These are phyloP conservation scores for Pachyrhynchus sulphureomaculatus DNA, from an alignment of 1,140 invertebrate species.

Conservation along the genomic window DNA sequence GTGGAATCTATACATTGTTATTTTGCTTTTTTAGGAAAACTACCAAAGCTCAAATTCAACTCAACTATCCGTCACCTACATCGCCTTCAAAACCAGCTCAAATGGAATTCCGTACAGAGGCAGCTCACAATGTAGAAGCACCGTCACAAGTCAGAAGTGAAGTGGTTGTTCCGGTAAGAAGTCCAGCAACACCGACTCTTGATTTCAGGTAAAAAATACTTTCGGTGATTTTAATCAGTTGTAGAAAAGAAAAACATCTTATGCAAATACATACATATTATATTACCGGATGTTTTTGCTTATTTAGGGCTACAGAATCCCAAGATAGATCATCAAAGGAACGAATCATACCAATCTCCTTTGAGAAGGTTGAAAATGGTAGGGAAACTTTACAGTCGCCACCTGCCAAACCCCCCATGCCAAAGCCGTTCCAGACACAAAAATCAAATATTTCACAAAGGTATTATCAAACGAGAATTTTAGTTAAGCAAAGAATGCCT, in stretches of 20 bases:
- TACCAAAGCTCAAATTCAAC: constrained; percentile 65
- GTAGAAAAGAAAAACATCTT: no score
- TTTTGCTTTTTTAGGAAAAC: constrained; percentile 56
- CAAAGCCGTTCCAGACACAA: constrained; percentile 49
- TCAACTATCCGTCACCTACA: constrained; percentile 53
- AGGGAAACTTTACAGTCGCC: constrained; percentile 42
- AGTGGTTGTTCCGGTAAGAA: constrained; percentile 58
- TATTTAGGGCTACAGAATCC: constrained; percentile 51
- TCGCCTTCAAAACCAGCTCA: constrained; percentile 50
- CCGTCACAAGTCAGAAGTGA: constrained; percentile 58
- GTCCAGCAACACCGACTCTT: constrained; percentile 39
- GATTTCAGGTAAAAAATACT: constrained; percentile 36
- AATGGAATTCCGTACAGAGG: constrained; percentile 59
- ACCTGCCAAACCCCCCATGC: constrained; percentile 54
- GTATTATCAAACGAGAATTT: no score
- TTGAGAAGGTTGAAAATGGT: constrained; percentile 46
- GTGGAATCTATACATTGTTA: no score
- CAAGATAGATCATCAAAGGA: constrained; percentile 55
- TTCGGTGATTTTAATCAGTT: no score
- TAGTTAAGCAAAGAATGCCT: no score
- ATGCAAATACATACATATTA: no score
- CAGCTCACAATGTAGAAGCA: constrained; percentile 60
- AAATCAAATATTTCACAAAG: constrained; percentile 45
- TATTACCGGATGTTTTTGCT: no score
- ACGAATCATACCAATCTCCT: constrained; percentile 60